Evolutionary conservation across 1,140 invertebrate species (phyloP), one percentile per base, ranked within the genome.

Genomic region (Colletes gigas): DNA sequence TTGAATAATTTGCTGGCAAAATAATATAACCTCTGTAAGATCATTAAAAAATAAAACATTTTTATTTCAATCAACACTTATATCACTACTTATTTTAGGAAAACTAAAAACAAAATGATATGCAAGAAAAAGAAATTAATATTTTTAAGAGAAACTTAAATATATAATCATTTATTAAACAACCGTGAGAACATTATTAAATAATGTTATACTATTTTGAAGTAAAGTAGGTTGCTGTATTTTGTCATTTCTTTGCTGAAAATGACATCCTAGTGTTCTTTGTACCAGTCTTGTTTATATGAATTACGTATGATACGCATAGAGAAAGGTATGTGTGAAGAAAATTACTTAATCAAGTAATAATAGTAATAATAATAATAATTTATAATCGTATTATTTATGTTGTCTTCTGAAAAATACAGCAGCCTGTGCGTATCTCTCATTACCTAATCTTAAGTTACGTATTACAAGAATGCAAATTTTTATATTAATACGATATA

Each of bases 361-460:
- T 50, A 10, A 47, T 19, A 62, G 54, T 41, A 54, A 50, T 54
- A 1, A 52, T 50, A 10, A 47, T 19, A 62, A 59, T 41, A 54
- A 50, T 54, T 66, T 68, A 41, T 47, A 59, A 75, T 15, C 19
- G 47, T 52, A 82, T 54, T 59, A 60, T 81, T 66, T 52, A 70
- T 70, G 19, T 67, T 77, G 67, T 72, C 62, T 75, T 79, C 70
- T 63, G 60, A 81, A 88, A 87, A 88, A 87, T 89, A 86, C 87
- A 89, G 78, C 88, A 87, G 66, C 60, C 82, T 82, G 81, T 67
- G 39, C 57, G 54, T 79, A 84, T 78, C 52, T 85, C 78, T 81
- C 72, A 52, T 80, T 82, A 79, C 66, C 14, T 84, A 83, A 75
- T 77, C 71, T 62, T 79, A 71, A 84, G 81, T 71, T 82, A 87